Evolutionary conservation across 1,140 invertebrate species (phyloP).

Genomic region (Diprion similis): DNA sequence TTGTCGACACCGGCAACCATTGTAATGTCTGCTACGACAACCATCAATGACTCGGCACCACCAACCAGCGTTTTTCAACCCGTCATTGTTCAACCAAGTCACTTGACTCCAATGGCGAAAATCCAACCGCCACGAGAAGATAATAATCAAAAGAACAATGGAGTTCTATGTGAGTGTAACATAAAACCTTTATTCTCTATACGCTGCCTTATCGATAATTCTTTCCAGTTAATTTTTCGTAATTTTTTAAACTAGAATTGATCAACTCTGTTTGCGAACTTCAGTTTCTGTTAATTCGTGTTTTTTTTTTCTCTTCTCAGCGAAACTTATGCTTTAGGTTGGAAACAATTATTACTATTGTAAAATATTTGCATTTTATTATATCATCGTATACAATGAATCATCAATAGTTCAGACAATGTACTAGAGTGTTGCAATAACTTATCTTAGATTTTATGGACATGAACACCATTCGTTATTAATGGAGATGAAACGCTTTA

Average conservation of each 20-base stretch:
- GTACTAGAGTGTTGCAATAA: too few relatives aligned
- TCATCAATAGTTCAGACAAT: too few relatives aligned
- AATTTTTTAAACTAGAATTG: too few relatives aligned
- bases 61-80: conserved; percentile 67
- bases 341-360: too few relatives aligned
- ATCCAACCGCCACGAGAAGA: conserved; percentile 45
- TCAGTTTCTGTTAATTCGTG: not conserved
- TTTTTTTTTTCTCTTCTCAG: not conserved
- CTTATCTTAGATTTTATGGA: too few relatives aligned
- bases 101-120: conserved; percentile 70
- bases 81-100: conserved; percentile 76
- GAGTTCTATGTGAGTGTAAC: conserved; percentile 53
- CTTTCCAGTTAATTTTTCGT: too few relatives aligned
- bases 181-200: too few relatives aligned
- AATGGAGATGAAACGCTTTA: too few relatives aligned
- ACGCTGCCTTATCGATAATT: too few relatives aligned
- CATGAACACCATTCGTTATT: too few relatives aligned
- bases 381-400: too few relatives aligned
- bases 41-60: conserved; percentile 50
- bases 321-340: not conserved
- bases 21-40: conserved; percentile 51
- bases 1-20: conserved; percentile 50
- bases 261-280: not conserved
- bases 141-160: conserved; percentile 48
- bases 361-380: too few relatives aligned